Evolutionary conservation across 2,797 vertebrate species (phyloP).

Genomic region (Oreortyx pictus): DNA sequence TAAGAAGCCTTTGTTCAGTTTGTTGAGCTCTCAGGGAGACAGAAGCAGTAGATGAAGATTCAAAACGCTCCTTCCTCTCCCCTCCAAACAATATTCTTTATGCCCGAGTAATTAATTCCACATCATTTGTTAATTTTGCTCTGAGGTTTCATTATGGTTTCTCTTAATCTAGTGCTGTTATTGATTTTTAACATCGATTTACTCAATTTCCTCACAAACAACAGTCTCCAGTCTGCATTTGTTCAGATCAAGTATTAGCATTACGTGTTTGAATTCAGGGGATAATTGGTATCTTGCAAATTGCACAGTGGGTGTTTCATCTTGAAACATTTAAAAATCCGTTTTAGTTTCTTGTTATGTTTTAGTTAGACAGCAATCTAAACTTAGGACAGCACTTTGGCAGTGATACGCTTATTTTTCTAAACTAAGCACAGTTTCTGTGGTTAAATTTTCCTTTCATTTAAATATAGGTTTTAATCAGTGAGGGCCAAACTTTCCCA

Average conservation of each 20-base stretch:
- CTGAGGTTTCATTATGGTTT: conserved; percentile 19
- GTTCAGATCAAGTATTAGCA: conserved; percentile 33
- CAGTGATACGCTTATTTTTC: conserved; percentile 70
- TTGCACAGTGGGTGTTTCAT: conserved; percentile 73
- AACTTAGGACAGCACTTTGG: conserved; percentile 73
- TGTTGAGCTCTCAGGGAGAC: background rate
- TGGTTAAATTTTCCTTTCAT: conserved; percentile 76
- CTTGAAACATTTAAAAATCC: conserved; percentile 78
- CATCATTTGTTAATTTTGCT: conserved; percentile 24
- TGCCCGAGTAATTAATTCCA: conserved; percentile 30
- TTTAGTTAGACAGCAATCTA: conserved; percentile 72
- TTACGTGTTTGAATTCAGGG: conserved; percentile 63
- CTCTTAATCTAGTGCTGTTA: background rate
- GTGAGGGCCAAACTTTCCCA: conserved; percentile 65
- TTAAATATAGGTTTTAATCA: conserved; percentile 78
- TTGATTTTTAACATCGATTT: conserved; percentile 30
- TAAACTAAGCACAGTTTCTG: conserved; percentile 75
- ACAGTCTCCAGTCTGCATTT: conserved; percentile 21
- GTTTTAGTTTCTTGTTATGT: conserved; percentile 77
- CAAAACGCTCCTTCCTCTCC: background rate
- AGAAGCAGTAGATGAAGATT: background rate
- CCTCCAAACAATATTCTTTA: background rate
- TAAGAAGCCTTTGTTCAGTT: background rate
- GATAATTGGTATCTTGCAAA: conserved; percentile 74
- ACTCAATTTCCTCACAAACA: background rate